Base-by-base conservation (phyloP, 1,140 invertebrate species). In the Papilio xuthus region DNA sequence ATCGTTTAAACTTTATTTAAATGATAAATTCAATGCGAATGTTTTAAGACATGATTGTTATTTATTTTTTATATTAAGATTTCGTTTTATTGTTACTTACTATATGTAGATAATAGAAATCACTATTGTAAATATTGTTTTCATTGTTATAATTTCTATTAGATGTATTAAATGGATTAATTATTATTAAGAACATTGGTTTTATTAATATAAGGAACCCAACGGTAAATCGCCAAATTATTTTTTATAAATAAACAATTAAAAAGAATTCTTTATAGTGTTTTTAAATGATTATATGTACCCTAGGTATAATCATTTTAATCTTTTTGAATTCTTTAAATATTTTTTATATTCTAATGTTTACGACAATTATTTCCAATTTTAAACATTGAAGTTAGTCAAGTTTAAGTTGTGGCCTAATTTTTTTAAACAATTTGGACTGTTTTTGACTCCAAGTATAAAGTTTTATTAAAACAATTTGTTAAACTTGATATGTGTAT, bases 61-160 rank as follows among this genome's bases (percentile, higher is more conserved):
- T 90, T 91, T 92, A 92, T 92, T 90, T 80, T 90, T 86, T 37
- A 2, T 81, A 78, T 82, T 79, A 84, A 80, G 81, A 81, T 83
- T 85, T 80, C 78, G 81, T 88, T 76, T 85, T 84, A 83, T 81
- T 87, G 85, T 89, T 88, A 84, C 79, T 85, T 78, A 67, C 26
- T 28, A 67, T 67, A 79, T 77, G 83, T 88, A 86, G 80, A 84
- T 84, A 82, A 76, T 81, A 77, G 18, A 79, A 79, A 78, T 76
- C 79, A 84, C 81, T 76, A 53, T 83, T 93, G 91, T 93, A 92
- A 90, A 93, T 93, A 92, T 87, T 89, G 87, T 91, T 93, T 85
- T 87, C 82, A 86, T 88, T 91, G 88, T 91, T 88, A 88, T 88
- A 85, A 82, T 81, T 86, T 86, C 53, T 79, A 86, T 83, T 87